phyloP scores from a whole-genome alignment of 1,140 invertebrate species.

The Drosophila simulans region DNA sequence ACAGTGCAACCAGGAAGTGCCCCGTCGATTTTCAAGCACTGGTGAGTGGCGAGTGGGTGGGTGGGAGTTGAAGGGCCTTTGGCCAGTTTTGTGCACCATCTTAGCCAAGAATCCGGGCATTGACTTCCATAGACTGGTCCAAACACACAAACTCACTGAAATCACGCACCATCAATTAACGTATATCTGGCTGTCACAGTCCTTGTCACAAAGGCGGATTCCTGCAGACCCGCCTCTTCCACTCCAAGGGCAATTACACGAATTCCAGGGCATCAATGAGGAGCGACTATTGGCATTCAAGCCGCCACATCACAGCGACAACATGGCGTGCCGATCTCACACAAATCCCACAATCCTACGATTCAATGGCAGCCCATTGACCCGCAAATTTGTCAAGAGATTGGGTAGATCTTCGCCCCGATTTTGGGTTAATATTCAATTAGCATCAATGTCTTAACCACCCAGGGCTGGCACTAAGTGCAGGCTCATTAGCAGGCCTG shows the following conservation, averaged over 20 bases:
- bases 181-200: constrained; percentile 64
- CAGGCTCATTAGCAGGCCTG: constrained; percentile 71
- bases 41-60: constrained; percentile 17
- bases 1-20: constrained; percentile 72
- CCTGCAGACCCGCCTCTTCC: constrained; percentile 29
- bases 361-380: constrained; percentile 11
- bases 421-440: constrained; percentile 64
- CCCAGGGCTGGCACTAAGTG: constrained; percentile 17
- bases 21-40: constrained; percentile 2
- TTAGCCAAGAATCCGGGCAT: constrained; percentile 7
- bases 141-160: constrained; percentile 2
- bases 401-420: neutral
- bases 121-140: constrained; percentile 12
- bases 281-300: constrained; percentile 68
- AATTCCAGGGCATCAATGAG: constrained; percentile 67
- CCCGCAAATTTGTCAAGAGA: constrained; percentile 54
- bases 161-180: constrained; percentile 79
- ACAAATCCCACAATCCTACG: constrained; percentile 47
- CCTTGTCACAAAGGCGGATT: constrained; percentile 47
- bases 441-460: constrained; percentile 19
- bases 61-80: constrained; percentile 21
- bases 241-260: constrained; percentile 62
- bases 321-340: constrained; percentile 56
- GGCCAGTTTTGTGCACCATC: neutral
- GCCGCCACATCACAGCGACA: constrained; percentile 56